Conservation (phyloP, 2,113 vertebrate species). For the Centropristis striata region DNA sequence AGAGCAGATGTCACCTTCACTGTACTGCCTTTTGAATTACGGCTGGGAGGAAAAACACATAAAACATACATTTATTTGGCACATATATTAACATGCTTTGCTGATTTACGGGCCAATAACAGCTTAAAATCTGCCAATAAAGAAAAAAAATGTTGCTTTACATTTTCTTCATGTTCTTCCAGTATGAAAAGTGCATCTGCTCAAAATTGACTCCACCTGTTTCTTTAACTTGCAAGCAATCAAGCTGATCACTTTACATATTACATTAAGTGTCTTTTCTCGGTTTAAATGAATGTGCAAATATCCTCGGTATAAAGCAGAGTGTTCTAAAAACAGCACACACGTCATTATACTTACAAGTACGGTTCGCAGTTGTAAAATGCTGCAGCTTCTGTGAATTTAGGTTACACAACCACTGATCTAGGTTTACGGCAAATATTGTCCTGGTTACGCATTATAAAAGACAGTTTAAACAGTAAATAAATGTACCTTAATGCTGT, state of each 20-base stretch:
- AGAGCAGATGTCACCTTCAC: slow-evolving; percentile 41
- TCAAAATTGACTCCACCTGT: background rate
- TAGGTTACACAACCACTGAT: too few relatives aligned
- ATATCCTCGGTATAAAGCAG: too few relatives aligned
- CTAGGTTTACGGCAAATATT: too few relatives aligned
- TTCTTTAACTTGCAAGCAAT: slow-evolving; percentile 4
- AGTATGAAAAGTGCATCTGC: slow-evolving; percentile 2
- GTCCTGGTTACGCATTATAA: too few relatives aligned
- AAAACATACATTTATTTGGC: slow-evolving; percentile 12
- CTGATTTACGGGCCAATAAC: slow-evolving; percentile 19
- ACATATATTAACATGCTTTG: background rate
- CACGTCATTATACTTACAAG: too few relatives aligned
- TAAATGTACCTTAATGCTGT: too few relatives aligned
- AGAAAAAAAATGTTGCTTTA: background rate
- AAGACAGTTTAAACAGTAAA: too few relatives aligned
- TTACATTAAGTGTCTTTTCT: slow-evolving; percentile 15
- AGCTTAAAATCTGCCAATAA: background rate
- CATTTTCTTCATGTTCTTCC: background rate
- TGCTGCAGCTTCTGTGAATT: too few relatives aligned
- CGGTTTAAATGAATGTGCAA: slow-evolving; percentile 56
- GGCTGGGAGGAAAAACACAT: background rate
- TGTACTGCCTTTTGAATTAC: background rate
- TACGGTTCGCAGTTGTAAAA: too few relatives aligned
- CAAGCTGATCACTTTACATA: background rate
- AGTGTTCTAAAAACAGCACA: too few relatives aligned